Conservation (phyloP, 2,113 vertebrate species). For the Prunella fulvescens region DNA sequence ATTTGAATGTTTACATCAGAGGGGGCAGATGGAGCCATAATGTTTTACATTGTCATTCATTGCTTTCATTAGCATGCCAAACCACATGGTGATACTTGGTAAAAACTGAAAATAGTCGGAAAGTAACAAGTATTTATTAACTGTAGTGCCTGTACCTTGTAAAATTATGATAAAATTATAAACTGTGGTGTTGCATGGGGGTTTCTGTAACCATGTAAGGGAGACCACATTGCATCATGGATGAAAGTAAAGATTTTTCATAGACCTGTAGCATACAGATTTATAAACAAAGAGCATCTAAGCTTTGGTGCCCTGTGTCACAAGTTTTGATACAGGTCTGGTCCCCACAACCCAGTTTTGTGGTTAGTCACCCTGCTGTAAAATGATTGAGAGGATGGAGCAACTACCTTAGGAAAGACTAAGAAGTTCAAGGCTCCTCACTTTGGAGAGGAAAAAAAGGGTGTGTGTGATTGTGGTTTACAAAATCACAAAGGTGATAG, state of each 20-base stretch:
- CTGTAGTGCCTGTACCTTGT: neutral
- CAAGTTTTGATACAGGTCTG: neutral
- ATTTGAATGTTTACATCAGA: neutral
- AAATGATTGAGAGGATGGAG: neutral
- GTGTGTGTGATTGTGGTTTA: neutral
- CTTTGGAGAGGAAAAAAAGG: neutral
- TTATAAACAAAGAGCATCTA: neutral
- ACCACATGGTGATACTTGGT: neutral
- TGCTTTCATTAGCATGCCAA: neutral
- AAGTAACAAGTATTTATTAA: neutral
- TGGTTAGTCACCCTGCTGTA: neutral
- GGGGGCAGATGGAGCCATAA: neutral
- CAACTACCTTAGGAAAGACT: neutral
- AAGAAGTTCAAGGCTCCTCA: neutral
- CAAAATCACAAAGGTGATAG: neutral
- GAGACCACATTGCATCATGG: neutral
- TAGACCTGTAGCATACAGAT: neutral
- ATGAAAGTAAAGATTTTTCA: neutral
- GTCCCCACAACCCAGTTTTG: neutral
- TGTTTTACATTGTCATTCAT: neutral
- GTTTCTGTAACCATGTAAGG: neutral
- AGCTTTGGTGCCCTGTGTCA: fast-evolving
- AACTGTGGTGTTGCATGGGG: neutral
- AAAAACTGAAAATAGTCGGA: neutral
- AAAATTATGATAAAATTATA: neutral